Base-by-base conservation (phyloP, 2,888 invertebrate genomes). In the Folsomia candida region DNA sequence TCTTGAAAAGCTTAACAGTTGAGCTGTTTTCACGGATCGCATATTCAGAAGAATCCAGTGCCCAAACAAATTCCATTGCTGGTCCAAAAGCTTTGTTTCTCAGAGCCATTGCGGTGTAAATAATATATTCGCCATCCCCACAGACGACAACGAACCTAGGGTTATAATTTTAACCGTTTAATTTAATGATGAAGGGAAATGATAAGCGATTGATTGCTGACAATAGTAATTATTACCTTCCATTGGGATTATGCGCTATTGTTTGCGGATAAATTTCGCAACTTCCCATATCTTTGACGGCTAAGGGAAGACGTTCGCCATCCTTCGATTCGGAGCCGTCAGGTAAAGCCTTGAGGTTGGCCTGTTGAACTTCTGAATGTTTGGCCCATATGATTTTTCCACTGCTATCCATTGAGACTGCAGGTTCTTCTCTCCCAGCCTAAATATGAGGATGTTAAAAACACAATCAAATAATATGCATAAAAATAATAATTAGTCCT, bases 231-330 rank as follows among this genome's bases (percentile, higher is more conserved):
- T 57, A 20, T 62, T 80, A 87, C 85, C 94, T 89, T 20, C 99
- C 99, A 83, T 99, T 99, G 0, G 98, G 97, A 85, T 98, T 99
- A 84, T 99, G 99, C 28, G 93, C 92, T 76, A 99, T 94, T 0
- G 94, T 97, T 83, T 99, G 99, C 0, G 99, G 99, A 83, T 98
- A 99, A 75, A 99, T 97, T 85, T 99, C 99, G 83, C 98, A 99
- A 4, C 96, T 94, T 1, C 99, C 99, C 94, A 99, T 96, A 82
- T 99, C 99, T 83, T 99, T 99, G 0, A 97, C 93, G 1, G 92
- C 92, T 0, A 99, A 89, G 0, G 97, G 93, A 18, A 99, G 86
- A 54, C 94, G 87, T 84, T 97, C 96, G 0, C 97, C 97, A 81
- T 97, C 97, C 81, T 91, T 91, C 87, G 76, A 85, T 86, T 67